Conservation (phyloP, 2,113 vertebrate genomes). For the Plestiodon gilberti region DNA sequence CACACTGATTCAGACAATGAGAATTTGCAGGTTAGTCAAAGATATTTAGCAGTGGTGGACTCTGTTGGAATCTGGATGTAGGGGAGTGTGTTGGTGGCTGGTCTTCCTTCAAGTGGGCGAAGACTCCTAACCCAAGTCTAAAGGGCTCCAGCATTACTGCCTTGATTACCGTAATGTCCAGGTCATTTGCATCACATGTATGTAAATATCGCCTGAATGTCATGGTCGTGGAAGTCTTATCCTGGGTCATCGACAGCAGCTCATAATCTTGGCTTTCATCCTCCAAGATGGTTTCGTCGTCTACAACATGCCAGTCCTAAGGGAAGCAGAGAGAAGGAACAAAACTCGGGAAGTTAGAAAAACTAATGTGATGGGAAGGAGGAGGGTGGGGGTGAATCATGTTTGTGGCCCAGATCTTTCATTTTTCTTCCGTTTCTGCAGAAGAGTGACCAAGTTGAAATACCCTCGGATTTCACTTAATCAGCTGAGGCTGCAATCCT, state of each 20-base stretch:
- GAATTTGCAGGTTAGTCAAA: neutral
- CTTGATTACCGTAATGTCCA: constrained; percentile 75
- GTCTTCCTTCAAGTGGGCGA: neutral
- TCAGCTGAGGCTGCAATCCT: neutral
- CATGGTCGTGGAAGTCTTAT: constrained; percentile 72
- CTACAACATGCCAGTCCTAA: constrained; percentile 75
- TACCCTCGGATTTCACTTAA: neutral
- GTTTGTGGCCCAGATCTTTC: neutral
- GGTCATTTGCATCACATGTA: constrained; percentile 76
- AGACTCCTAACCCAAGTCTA: neutral
- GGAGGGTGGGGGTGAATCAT: neutral
- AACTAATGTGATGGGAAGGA: neutral
- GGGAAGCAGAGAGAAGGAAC: neutral
- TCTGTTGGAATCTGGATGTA: neutral
- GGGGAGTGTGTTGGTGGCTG: neutral
- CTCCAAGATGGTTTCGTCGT: constrained; percentile 64
- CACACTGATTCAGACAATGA: neutral
- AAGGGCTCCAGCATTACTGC: too few species aligned
- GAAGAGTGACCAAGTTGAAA: neutral
- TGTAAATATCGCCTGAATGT: constrained; percentile 70
- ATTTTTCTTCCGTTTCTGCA: neutral
- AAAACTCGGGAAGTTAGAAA: neutral
- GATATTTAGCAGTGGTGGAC: neutral
- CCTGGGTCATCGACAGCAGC: constrained; percentile 74
- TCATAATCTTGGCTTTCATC: constrained; percentile 80